Percentiles rank a stretch among this genome's conserved stretches.
phyloP scores from a whole-genome alignment of 2,888 invertebrate genomes.

The Clivina fossor region DNA sequence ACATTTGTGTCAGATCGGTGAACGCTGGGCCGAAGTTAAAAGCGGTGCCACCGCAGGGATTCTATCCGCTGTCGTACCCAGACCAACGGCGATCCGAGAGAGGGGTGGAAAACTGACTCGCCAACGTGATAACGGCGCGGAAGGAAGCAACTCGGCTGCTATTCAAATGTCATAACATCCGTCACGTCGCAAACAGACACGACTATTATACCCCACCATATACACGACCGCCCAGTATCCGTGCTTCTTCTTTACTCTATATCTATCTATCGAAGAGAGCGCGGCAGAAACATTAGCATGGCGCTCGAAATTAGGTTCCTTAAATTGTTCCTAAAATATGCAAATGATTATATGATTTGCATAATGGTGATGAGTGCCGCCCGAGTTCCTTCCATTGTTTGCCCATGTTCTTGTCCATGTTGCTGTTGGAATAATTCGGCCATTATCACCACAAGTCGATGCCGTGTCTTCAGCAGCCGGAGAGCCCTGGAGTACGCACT shows the following conservation, averaged over 20 bases:
- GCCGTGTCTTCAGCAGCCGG: constrained; percentile 15
- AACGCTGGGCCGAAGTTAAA: too few species aligned
- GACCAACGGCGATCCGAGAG: too few species aligned
- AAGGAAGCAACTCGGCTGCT: constrained; percentile 23
- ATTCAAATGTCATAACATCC: constrained; percentile 43
- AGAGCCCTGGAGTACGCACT: constrained; percentile 42
- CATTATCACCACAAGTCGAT: constrained; percentile 49
- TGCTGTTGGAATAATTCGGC: constrained; percentile 48
- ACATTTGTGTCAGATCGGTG: too few species aligned
- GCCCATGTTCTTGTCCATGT: constrained; percentile 49
- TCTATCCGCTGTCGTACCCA: too few species aligned
- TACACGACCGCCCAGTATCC: too few species aligned
- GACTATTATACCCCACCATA: too few species aligned
- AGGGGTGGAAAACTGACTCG: too few species aligned
- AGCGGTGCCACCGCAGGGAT: too few species aligned
- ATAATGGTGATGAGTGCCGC: constrained; percentile 51
- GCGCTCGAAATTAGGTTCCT: constrained; percentile 48
- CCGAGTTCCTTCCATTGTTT: constrained; percentile 49
- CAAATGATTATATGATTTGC: constrained; percentile 52
- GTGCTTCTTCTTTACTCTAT: too few species aligned
- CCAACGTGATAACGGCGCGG: constrained; percentile 9
- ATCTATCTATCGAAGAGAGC: too few species aligned
- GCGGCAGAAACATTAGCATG: constrained; percentile 43
- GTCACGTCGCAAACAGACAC: constrained; percentile 45
- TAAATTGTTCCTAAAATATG: constrained; percentile 53